A percentile compares a stretch with the other conserved stretches of the same genome.
phyloP scores from a whole-genome alignment of 2,113 vertebrate genomes.

The Lates calcarifer region DNA sequence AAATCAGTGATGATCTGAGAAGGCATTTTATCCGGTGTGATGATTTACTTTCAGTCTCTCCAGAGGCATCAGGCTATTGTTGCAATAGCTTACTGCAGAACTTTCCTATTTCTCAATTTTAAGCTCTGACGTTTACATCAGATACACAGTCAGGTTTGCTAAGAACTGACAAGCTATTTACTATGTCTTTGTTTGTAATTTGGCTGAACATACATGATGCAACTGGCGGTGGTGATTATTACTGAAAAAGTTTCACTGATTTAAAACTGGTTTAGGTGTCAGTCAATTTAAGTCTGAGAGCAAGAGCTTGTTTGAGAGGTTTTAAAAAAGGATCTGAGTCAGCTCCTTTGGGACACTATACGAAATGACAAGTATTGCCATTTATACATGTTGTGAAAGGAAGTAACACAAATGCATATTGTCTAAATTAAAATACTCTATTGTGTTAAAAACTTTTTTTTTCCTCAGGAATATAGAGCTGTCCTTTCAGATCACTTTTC shows the following conservation, averaged over 20 bases:
- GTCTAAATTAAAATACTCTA: neutral
- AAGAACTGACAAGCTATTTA: neutral
- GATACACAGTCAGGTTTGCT: neutral
- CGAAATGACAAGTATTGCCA: neutral
- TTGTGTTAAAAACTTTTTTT: neutral
- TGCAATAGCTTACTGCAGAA: neutral
- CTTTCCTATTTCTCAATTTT: neutral
- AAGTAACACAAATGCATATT: neutral
- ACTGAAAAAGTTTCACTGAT: neutral
- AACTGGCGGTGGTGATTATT: neutral
- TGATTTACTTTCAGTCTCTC: neutral
- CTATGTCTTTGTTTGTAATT: neutral
- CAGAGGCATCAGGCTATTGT: neutral
- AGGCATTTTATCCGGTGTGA: neutral
- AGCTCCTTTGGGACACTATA: neutral
- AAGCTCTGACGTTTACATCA: neutral
- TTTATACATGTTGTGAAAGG: neutral
- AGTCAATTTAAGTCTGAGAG: neutral
- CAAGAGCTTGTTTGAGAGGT: neutral
- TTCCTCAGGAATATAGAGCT: neutral
- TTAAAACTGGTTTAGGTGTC: neutral
- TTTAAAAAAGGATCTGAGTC: neutral
- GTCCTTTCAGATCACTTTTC: neutral
- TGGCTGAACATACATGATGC: neutral
- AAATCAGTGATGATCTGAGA: neutral